Evolutionary conservation across 1,140 invertebrate species (phyloP).

Genomic region (Lordiphosa collinella): DNA sequence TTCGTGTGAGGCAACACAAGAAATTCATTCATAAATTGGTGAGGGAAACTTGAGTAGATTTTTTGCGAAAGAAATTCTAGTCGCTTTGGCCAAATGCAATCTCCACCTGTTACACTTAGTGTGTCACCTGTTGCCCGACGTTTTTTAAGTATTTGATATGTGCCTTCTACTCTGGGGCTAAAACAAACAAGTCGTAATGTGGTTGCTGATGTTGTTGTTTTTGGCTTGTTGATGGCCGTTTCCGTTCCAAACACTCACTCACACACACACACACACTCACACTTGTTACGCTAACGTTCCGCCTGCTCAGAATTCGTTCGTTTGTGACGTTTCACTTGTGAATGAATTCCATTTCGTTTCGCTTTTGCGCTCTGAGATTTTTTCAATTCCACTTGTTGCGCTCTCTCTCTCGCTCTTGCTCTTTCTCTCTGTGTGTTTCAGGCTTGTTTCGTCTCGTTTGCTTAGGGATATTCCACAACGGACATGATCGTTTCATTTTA

Average conservation of each 20-base stretch:
- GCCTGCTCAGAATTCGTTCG: constrained; percentile 12
- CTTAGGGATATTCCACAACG: constrained; percentile 63
- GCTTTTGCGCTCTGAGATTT: constrained; percentile 51
- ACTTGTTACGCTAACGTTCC: constrained; percentile 8
- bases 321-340: constrained; percentile 48
- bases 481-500: constrained; percentile 77
- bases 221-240: constrained; percentile 75
- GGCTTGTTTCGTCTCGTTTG: constrained; percentile 54
- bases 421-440: constrained; percentile 28
- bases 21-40: constrained; percentile 79
- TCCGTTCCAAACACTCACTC: constrained; percentile 63
- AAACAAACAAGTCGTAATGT: constrained; percentile 56
- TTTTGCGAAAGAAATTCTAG: constrained; percentile 19
- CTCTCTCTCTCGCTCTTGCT: constrained; percentile 23
- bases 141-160: constrained; percentile 37
- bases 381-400: constrained; percentile 66
- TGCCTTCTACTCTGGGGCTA: constrained; percentile 42
- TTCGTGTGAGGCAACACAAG: constrained; percentile 73
- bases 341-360: constrained; percentile 71
- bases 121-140: constrained; percentile 59
- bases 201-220: constrained; percentile 47
- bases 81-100: background rate
- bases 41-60: constrained; percentile 66
- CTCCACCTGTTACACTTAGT: constrained; percentile 60
- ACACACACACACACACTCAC: constrained; percentile 9